These are phyloP conservation scores for Hypsopygia costalis DNA, from an alignment of 2,888 invertebrate genomes.

Conservation along the genomic window DNA sequence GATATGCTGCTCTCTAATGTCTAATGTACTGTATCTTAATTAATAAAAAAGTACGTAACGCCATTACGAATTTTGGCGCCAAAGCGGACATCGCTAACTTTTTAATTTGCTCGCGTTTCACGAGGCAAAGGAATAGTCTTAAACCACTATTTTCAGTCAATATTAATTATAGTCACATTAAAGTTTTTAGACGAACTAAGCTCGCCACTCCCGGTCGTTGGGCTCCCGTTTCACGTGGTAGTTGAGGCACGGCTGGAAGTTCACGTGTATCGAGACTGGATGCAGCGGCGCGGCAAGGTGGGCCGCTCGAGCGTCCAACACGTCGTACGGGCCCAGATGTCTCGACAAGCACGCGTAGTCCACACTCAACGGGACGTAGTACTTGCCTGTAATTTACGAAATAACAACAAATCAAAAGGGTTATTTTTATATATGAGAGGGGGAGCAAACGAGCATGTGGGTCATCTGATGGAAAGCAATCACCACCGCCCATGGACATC, in stretches of 20 bases:
- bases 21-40: no score
- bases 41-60: no score
- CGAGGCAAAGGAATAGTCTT: neutral
- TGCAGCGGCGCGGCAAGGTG: conserved; percentile 84
- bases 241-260: conserved; percentile 81
- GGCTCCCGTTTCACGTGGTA: conserved; percentile 64
- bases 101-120: neutral
- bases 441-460: no score
- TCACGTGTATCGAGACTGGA: conserved; percentile 95
- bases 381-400: conserved; percentile 62
- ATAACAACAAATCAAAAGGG: no score
- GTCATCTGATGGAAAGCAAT: no score
- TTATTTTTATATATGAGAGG: no score
- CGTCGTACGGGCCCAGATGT: conserved; percentile 82
- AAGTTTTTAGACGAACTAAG: conserved; percentile 15
- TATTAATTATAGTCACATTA: no score
- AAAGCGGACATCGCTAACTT: neutral
- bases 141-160: neutral
- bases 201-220: conserved; percentile 48
- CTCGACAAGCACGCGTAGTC: conserved; percentile 87
- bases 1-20: no score
- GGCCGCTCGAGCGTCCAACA: conserved; percentile 75
- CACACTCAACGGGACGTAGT: conserved; percentile 92
- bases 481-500: no score
- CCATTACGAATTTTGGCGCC: neutral